phyloP scores from a whole-genome alignment of 2,113 vertebrate genomes.

The Alethe castanea region DNA sequence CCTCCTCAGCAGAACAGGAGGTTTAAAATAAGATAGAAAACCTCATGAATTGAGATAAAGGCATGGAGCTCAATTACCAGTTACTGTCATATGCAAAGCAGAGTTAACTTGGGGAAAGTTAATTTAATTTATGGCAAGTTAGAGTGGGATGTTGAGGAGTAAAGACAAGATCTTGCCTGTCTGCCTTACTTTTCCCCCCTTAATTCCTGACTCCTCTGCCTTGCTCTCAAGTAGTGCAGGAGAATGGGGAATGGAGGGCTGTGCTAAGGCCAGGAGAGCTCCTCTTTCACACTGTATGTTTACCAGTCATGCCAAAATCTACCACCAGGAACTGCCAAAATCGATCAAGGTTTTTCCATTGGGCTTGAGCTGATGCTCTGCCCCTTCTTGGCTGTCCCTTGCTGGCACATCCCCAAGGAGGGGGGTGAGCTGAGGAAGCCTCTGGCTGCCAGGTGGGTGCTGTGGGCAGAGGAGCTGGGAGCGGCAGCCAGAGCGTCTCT shows the following conservation, averaged over 20 bases:
- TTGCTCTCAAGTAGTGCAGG: background rate
- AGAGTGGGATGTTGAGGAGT: background rate
- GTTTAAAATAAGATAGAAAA: background rate
- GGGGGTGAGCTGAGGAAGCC: background rate
- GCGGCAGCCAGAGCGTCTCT: background rate
- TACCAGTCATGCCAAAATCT: background rate
- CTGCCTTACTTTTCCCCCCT: rapidly evolving
- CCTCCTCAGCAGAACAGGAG: background rate
- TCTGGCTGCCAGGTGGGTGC: background rate
- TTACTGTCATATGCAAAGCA: background rate
- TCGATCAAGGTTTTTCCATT: background rate
- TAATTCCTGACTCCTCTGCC: background rate
- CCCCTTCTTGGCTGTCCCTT: background rate
- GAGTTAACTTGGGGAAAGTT: background rate
- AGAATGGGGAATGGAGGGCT: background rate
- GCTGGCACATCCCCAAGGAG: background rate
- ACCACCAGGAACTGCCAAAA: background rate
- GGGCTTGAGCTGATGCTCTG: background rate
- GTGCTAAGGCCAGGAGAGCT: background rate
- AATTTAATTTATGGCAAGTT: background rate
- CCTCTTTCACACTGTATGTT: background rate
- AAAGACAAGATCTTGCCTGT: background rate
- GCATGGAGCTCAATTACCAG: background rate
- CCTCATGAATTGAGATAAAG: rapidly evolving
- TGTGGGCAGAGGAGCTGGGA: background rate